phyloP scores from a whole-genome alignment of 1,140 invertebrate species.

The Ericerus pela region DNA sequence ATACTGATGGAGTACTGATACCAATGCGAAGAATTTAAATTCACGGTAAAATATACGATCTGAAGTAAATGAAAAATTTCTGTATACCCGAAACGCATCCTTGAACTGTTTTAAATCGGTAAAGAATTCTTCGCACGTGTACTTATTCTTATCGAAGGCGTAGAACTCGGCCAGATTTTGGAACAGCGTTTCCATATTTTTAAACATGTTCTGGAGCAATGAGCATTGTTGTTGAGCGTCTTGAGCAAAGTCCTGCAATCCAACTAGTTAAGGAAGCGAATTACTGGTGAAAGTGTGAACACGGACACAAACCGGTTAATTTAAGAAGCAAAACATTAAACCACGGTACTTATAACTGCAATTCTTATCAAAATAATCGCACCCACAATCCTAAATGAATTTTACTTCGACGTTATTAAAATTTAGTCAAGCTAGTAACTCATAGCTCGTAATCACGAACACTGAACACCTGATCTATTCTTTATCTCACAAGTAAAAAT shows the following conservation, averaged over 20 bases:
- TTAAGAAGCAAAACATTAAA: no score
- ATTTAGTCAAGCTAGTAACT: no score
- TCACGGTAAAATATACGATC: not conserved
- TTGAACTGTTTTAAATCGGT: constrained; percentile 89
- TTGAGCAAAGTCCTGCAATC: constrained; percentile 47
- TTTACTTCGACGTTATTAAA: no score
- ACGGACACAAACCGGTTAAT: no score
- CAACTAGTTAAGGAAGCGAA: constrained; percentile 24
- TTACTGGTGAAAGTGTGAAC: not conserved
- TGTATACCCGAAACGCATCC: constrained; percentile 68
- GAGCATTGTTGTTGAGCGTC: constrained; percentile 73
- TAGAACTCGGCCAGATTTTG: constrained; percentile 76
- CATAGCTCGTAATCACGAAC: no score
- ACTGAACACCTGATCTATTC: no score
- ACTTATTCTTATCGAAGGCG: constrained; percentile 85
- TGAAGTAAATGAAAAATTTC: not conserved
- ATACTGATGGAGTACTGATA: not conserved
- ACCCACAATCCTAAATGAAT: no score
- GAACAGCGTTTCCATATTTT: constrained; percentile 80
- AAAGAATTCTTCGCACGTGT: constrained; percentile 92
- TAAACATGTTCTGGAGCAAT: constrained; percentile 80
- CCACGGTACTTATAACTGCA: no score
- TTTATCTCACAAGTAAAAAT: no score
- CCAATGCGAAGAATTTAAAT: not conserved
- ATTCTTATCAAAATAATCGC: no score